phyloP scores from a whole-genome alignment of 2,113 vertebrate genomes.

The Upupa epops region DNA sequence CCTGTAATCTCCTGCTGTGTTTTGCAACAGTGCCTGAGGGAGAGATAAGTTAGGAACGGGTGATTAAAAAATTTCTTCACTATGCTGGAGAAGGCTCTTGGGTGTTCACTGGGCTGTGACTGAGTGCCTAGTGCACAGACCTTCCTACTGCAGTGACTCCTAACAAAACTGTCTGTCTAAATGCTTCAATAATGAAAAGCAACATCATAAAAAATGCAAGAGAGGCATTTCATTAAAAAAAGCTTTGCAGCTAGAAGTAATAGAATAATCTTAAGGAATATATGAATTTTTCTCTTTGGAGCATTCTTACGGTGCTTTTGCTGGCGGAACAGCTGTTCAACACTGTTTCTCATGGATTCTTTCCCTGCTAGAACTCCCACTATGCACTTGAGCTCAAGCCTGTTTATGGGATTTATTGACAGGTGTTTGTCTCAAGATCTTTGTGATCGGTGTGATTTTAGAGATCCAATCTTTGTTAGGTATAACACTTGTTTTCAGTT shows the following conservation, averaged over 20 bases:
- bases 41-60: not conserved
- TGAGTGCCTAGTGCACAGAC: not conserved
- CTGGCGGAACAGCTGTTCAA: not conserved
- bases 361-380: not conserved
- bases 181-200: not conserved
- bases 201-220: not conserved
- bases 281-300: not conserved
- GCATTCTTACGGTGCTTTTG: not conserved
- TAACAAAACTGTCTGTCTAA: not conserved
- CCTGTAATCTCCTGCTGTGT: constrained; percentile 25
- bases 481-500: not conserved
- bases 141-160: not conserved
- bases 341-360: not conserved
- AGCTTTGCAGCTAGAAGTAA: not conserved
- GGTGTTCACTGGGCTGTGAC: not conserved
- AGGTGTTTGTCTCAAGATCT: not conserved
- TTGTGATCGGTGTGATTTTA: not conserved
- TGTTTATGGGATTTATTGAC: not conserved
- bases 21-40: constrained; percentile 12
- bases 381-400: not conserved
- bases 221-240: not conserved
- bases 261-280: not conserved
- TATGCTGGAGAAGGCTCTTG: not conserved
- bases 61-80: not conserved
- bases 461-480: not conserved